Base-by-base conservation (phyloP, 2,888 invertebrate species). In the Megamerina dolium region DNA sequence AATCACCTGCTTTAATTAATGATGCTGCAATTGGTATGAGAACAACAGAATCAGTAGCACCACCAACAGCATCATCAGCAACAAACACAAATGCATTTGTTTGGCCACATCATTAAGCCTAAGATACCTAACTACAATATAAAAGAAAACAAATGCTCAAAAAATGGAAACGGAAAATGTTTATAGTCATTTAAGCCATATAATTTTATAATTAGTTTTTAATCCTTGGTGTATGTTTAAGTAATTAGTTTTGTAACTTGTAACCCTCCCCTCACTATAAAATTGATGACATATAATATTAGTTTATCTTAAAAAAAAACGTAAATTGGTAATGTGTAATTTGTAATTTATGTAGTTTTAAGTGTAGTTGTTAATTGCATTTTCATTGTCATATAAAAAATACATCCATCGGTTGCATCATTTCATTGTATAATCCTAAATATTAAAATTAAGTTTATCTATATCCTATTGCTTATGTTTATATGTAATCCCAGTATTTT, bases 1-100 rank as follows among this genome's bases (percentile, higher is more conserved):
- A 63, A 43, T 45, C 61, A 37, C 57, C 66, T 18, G 45, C 58
- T 8, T 21, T 56, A 17, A 43, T 55, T 6, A 50, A 46, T 39
- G 50, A 46, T 6, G 46, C 46, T 13, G 12, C 33, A 4, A 8
- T 6, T 12, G 44, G 41, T 19, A 37, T 17, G 13, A 27, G 43
- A 5, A 44, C 43, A 41, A 49, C 43, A 34, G 45, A 34, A 36
- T 37, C 46, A 18, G 37, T 42, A 33, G 39, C 16, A 52, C 34
- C 26, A 43, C 16, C 32, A 21, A 35, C 30, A 26, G n/a, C 26
- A 43, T n/a, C 32, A 21, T 30, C 30, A 26, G n/a, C 19, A 20
- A 39, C 29, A 6, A 8, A 23, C 23, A 18, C n/a, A 17, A 45
- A 46, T 37, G 42, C 49, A 43, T 51, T 49, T 47, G 49, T 47